These are phyloP conservation scores for Baryphthengus martii DNA, from an alignment of 2,113 vertebrate genomes.

Conservation along the genomic window DNA sequence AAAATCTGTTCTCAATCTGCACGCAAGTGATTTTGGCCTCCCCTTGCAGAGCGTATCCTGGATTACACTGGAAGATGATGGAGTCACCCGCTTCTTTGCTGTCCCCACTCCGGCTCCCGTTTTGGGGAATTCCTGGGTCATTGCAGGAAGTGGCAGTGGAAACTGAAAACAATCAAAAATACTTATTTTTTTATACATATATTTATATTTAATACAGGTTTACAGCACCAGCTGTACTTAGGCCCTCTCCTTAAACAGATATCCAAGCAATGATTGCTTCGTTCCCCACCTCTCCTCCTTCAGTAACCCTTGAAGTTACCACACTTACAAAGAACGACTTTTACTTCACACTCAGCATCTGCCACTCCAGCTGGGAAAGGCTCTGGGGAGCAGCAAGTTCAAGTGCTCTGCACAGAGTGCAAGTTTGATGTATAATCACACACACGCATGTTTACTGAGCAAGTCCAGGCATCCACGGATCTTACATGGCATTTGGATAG, in stretches of 20 bases:
- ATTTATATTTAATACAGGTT: neutral
- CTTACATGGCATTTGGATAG: conserved; percentile 29
- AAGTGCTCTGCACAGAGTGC: conserved; percentile 5
- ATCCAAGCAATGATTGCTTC: neutral
- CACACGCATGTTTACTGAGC: conserved; percentile 53
- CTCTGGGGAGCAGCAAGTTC: conserved; percentile 17
- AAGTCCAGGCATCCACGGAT: conserved; percentile 49
- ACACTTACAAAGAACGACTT: neutral
- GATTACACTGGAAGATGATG: conserved; percentile 93
- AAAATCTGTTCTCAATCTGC: conserved; percentile 92
- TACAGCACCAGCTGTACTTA: neutral
- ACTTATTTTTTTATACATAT: fast-evolving
- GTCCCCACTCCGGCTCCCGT: conserved; percentile 91
- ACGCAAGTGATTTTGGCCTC: conserved; percentile 89
- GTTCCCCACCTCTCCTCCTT: neutral
- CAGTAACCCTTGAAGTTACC: neutral
- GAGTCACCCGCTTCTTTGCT: conserved; percentile 90
- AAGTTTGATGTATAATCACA: neutral
- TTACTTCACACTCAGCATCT: conserved; percentile 36
- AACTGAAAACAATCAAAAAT: conserved; percentile 69
- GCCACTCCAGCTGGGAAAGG: conserved; percentile 47
- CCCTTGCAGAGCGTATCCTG: conserved; percentile 91
- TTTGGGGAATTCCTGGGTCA: conserved; percentile 92
- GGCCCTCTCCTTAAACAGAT: neutral
- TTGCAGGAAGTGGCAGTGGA: conserved; percentile 97